phyloP scores from a whole-genome alignment of 2,797 vertebrate genomes.

The Melanotaenia trifasciata region DNA sequence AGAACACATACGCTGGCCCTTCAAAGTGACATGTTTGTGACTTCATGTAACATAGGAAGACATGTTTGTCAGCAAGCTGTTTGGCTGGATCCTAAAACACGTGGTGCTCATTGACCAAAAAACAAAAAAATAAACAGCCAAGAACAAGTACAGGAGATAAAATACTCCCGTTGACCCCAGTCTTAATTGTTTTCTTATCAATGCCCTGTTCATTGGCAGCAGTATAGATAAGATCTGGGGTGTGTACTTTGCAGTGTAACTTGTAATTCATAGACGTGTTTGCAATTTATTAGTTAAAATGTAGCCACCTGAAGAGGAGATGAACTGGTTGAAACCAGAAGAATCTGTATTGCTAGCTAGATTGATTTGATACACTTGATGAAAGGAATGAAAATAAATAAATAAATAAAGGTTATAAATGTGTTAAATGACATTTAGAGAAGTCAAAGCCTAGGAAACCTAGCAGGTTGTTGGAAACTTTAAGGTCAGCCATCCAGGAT shows the following conservation, averaged over 20 bases:
- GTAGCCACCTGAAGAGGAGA: neutral
- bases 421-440: conserved; percentile 7
- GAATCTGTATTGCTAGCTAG: neutral
- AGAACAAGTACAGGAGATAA: conserved; percentile 11
- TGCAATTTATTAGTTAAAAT: neutral
- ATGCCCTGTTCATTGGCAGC: conserved; percentile 17
- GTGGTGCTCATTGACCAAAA: too few relatives aligned
- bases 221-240: neutral
- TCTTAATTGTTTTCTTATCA: conserved; percentile 19
- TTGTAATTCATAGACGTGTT: neutral
- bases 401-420: neutral
- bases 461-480: neutral
- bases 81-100: too few relatives aligned
- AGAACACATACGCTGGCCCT: neutral
- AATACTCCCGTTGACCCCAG: conserved; percentile 6
- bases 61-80: neutral
- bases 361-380: conserved; percentile 3
- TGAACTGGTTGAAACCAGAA: conserved; percentile 2
- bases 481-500: conserved; percentile 2
- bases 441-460: conserved; percentile 5
- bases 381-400: neutral
- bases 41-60: neutral
- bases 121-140: too few relatives aligned
- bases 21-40: neutral
- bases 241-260: neutral